Evolutionary conservation across 2,113 vertebrate genomes (phyloP).

Genomic region (Bos javanicus): DNA sequence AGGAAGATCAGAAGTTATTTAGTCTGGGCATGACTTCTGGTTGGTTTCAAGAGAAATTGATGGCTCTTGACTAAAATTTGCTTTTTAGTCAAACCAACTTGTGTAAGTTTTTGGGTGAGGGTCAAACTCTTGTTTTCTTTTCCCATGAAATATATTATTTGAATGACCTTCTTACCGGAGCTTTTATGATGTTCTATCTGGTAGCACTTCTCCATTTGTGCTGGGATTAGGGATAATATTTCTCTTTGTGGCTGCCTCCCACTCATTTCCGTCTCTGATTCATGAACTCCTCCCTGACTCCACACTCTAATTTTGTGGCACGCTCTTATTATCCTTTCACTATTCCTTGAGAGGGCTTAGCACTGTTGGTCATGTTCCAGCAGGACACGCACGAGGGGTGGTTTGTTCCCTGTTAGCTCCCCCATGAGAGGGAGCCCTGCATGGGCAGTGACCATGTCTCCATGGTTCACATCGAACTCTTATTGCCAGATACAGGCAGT

Average conservation of each 20-base stretch:
- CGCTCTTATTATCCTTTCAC: background rate
- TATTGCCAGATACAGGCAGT: accelerated
- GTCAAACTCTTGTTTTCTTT: background rate
- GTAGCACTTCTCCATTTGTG: background rate
- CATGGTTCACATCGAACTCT: accelerated
- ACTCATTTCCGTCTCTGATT: background rate
- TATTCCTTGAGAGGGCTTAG: accelerated
- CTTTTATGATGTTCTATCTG: accelerated
- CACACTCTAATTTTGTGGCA: background rate
- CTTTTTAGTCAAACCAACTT: background rate
- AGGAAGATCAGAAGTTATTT: background rate
- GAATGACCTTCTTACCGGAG: background rate
- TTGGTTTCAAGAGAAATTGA: background rate
- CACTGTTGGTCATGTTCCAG: background rate
- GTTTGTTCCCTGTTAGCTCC: accelerated
- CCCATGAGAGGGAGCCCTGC: accelerated
- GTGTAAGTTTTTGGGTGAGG: background rate
- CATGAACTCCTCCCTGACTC: background rate
- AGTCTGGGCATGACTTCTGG: background rate
- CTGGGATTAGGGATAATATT: background rate
- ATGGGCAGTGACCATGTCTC: accelerated
- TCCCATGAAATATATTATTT: background rate
- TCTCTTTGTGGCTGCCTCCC: background rate
- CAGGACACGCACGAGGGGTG: background rate
- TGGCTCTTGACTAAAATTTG: background rate